Conservation (phyloP, 2,888 invertebrate species). For the Rhogogaster chlorosoma region DNA sequence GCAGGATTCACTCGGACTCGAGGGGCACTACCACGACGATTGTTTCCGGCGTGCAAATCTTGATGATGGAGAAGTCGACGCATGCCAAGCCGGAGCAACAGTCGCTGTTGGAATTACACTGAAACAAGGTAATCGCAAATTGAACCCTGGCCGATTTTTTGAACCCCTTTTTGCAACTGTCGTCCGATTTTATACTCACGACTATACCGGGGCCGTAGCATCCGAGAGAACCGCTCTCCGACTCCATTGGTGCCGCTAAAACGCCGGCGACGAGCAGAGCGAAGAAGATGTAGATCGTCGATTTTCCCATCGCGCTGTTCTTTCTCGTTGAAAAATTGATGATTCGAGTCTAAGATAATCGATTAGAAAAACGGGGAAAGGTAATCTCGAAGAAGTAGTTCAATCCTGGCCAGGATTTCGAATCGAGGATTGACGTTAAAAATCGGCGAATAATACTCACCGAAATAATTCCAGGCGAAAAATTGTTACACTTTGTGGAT, state of each 20-base stretch:
- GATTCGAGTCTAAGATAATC: not conserved
- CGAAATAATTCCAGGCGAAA: not conserved
- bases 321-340: not conserved
- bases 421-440: not conserved
- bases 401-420: no score
- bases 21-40: not conserved
- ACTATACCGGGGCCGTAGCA: not conserved
- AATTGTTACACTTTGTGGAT: not conserved
- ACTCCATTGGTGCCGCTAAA: not conserved
- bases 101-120: not conserved
- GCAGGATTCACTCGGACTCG: no score
- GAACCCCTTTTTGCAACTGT: not conserved
- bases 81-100: not conserved
- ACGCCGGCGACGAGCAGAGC: not conserved
- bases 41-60: not conserved
- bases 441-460: not conserved
- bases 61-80: not conserved
- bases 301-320: not conserved
- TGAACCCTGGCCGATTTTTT: not conserved
- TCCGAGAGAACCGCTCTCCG: not conserved
- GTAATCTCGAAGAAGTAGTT: no score
- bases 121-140: not conserved
- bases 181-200: not conserved
- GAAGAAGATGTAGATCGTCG: not conserved
- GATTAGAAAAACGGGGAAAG: not conserved